Evolutionary conservation across 2,113 vertebrate species (phyloP), one percentile per base, ranked within the genome.

Genomic region (Macrotus californicus): DNA sequence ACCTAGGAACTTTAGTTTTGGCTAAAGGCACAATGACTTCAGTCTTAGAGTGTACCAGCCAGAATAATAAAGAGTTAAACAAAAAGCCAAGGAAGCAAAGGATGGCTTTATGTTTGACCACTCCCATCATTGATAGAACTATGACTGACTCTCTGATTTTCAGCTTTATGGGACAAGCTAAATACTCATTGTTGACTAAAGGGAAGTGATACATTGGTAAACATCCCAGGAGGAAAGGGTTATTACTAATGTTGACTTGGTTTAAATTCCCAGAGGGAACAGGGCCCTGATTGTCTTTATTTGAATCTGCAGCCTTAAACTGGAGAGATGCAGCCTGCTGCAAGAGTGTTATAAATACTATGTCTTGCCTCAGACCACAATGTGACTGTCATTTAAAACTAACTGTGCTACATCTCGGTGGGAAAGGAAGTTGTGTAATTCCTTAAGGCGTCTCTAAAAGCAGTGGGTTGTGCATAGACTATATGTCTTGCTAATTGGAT

Each of bases 241-340:
- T 97, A 64, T 89, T 89, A 83, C 95, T 95, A 94, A 86, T 77
- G 2, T 59, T 96, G 70, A 56, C 15, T 91, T 86, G n/a, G 72
- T 59, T 93, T 81, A 46, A 86, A 76, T 95, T 91, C 48, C 52
- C 39, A 36, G n/a, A 82, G 54, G 50, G 48, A 90, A 84, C 12
- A 8, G 81, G 24, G 41, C 81, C 59, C 39, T 77, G 41, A 41
- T 81, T 85, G 87, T 66, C 43, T 87, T 91, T 54, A 75, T 88
- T 92, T 94, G 86, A 89, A 52, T 87, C 83, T 95, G 6, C 2
- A 86, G 48, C 34, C 50, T 64, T 75, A 79, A 83, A 43, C 67
- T 91, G 75, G 34, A 86, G 64, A 66, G 56, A 70, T 86, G n/a
- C 1, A 13, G 19, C 36, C 26, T 84, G 26, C 50, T 89, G 6